Evolutionary conservation across 2,797 vertebrate species (phyloP), one percentile per base, ranked within the genome.

Genomic region (Cynodonichthys magdalenae): DNA sequence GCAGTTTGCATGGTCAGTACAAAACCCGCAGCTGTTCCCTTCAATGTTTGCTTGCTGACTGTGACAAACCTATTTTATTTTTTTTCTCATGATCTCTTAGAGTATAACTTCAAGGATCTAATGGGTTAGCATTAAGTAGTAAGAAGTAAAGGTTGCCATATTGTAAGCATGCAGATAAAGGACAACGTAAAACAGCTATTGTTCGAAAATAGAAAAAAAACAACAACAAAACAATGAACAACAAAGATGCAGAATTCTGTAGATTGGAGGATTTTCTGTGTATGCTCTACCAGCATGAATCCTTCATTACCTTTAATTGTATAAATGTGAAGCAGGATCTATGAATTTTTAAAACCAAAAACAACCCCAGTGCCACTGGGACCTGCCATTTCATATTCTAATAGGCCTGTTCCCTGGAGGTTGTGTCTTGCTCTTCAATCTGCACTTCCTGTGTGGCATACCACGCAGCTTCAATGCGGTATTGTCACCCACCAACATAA

Each of bases 1-100:
- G 91, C 81, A 92, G 93, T 94, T 93, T 93, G 92, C 92, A 87
- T 75, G 86, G 91, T 88, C 94, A 89, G 90, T 90, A 94, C 93
- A 92, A 94, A 95, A 94, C 87, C 82, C 89, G 78, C 95, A 96
- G 95, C 95, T 96, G 94, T 94, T 95, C 94, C 86, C 89, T 93
- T 92, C 79, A 86, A 82, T 91, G 89, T 92, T 91, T 91, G 71
- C 85, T 89, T 84, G 83, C 90, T 83, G 91, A 82, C 91, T 86
- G 83, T 89, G 80, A 89, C 90, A 92, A 93, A 91, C 86, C 83
- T 52, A 77, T 77, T 89, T 82, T 63, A 18, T 15, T 62, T 55
- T 64, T 71, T 65, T 49, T 20, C 59, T 57, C 69, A 74, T 68
- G 46, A 8, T 55, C 12, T 81, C 85, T 89, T 89, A 57, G 77